Percentiles rank a stretch among this genome's conserved stretches.
Conservation (phyloP, 92 coral and sea anemone genomes). For the Bergia puertoricense region DNA sequence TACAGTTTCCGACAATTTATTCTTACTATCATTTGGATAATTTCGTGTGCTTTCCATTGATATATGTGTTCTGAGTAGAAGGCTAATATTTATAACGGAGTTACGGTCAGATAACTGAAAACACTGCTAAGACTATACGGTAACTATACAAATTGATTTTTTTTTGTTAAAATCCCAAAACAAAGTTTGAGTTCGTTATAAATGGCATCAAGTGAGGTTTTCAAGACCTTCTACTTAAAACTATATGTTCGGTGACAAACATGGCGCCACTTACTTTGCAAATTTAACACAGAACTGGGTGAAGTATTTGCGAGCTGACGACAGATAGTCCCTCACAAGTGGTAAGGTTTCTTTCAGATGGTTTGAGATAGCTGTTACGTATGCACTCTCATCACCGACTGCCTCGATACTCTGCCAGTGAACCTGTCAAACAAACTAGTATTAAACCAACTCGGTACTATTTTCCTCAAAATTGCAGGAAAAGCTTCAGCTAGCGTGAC, state of each 20-base stretch:
- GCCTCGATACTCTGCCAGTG: conserved; percentile 99
- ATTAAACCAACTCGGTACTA: background rate
- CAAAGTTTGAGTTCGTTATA: too few relatives aligned
- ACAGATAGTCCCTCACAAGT: conserved; percentile 85
- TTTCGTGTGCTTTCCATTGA: too few relatives aligned
- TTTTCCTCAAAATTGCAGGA: background rate
- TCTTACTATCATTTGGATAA: too few relatives aligned
- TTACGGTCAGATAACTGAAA: too few relatives aligned
- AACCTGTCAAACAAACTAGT: conserved; percentile 58
- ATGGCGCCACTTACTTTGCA: conserved; percentile 75
- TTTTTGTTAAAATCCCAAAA: too few relatives aligned
- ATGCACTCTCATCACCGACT: conserved; percentile 96
- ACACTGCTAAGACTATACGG: too few relatives aligned
- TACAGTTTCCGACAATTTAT: too few relatives aligned
- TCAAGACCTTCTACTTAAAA: too few relatives aligned
- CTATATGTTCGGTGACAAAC: background rate
- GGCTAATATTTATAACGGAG: too few relatives aligned
- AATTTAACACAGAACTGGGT: conserved; percentile 98
- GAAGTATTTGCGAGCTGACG: conserved; percentile 96
- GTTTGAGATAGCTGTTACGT: conserved; percentile 94
- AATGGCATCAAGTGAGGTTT: too few relatives aligned
- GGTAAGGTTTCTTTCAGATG: conserved; percentile 93
- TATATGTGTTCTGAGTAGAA: too few relatives aligned
- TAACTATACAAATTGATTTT: too few relatives aligned
- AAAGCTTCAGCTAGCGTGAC: background rate